Evolutionary conservation across 2,797 vertebrate species (phyloP), one percentile per base, ranked within the genome.

Genomic region (Poeciliopsis paucimaculata): DNA sequence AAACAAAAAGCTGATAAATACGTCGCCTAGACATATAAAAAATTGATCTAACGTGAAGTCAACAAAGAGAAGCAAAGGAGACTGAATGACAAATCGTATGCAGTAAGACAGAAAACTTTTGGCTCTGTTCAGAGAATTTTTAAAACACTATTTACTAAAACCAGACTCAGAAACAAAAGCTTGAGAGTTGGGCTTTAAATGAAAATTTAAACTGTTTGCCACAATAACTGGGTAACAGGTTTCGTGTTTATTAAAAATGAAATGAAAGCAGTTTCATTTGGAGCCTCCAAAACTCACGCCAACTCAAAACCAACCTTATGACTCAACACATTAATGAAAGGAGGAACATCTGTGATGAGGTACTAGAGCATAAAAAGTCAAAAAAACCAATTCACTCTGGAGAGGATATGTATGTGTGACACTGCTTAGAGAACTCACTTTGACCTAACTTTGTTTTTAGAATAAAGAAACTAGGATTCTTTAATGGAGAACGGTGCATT

Each of bases 271-370:
- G 43, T 66, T 77, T 68, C 49, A 87, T 84, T 79, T 78, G 78
- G 75, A 75, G 79, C 70, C 68, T 74, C 77, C 77, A 77, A 70
- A 85, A 78, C 51, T 82, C 9, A 64, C 71, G 75, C 9, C 88
- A 86, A 90, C 80, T 92, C 87, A 92, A 84, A 92, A 79, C 76
- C 75, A 83, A 89, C 83, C 79, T 75, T 4, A 16, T 92, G 91
- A 93, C 83, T 94, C 86, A 93, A 90, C 81, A 84, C 82, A 81
- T 78, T 80, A 86, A 80, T 70, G 86, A 89, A 80, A 89, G 41
- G 28, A 45, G 73, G 75, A 64, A 57, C 86, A 87, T 90, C 86
- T 78, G 78, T 86, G 81, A 86, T 72, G 51, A 71, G 16, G 18
- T 77, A 45, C 41, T 45, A 45, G 41, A 66, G 71, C 36, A 75